These are phyloP conservation scores for Nomia melanderi DNA, from an alignment of 1,140 invertebrate species.

Conservation along the genomic window DNA sequence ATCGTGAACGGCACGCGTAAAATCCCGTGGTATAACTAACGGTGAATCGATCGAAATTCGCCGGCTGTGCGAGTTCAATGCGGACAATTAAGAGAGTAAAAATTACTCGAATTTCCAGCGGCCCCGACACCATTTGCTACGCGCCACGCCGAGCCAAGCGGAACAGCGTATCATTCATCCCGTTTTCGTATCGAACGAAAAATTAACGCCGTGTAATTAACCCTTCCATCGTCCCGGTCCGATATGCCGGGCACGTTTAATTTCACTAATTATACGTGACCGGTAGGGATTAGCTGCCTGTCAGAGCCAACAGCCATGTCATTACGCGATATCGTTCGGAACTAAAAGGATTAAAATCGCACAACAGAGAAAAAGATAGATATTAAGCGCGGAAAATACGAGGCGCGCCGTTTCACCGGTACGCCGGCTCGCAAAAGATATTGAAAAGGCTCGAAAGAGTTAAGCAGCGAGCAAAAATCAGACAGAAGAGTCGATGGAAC, in stretches of 20 bases:
- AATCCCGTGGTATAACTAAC: constrained; percentile 18
- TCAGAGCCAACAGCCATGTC: constrained; percentile 46
- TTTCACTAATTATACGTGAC: constrained; percentile 52
- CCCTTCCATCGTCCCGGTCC: constrained; percentile 14
- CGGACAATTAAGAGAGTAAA: constrained; percentile 44
- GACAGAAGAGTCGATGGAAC: constrained; percentile 42
- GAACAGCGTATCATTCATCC: constrained; percentile 37
- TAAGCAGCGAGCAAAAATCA: constrained; percentile 52
- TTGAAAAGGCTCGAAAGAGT: constrained; percentile 57
- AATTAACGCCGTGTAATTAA: constrained; percentile 48
- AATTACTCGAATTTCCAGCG: constrained; percentile 46
- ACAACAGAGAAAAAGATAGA: constrained; percentile 17
- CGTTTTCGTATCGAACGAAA: constrained; percentile 44
- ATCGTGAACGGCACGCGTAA: constrained; percentile 31
- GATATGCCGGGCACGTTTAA: constrained; percentile 45
- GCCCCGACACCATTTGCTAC: neutral
- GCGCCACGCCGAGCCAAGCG: neutral
- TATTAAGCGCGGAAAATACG: constrained; percentile 19
- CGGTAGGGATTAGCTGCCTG: constrained; percentile 44
- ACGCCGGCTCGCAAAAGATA: constrained; percentile 37
- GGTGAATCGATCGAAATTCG: constrained; percentile 14
- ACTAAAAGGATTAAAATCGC: constrained; percentile 49
- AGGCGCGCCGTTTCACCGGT: neutral
- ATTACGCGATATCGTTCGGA: constrained; percentile 48
- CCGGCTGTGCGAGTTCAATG: neutral